These are phyloP conservation scores for Tanytarsus gracilentus DNA, from an alignment of 2,888 invertebrate species.

Conservation along the genomic window DNA sequence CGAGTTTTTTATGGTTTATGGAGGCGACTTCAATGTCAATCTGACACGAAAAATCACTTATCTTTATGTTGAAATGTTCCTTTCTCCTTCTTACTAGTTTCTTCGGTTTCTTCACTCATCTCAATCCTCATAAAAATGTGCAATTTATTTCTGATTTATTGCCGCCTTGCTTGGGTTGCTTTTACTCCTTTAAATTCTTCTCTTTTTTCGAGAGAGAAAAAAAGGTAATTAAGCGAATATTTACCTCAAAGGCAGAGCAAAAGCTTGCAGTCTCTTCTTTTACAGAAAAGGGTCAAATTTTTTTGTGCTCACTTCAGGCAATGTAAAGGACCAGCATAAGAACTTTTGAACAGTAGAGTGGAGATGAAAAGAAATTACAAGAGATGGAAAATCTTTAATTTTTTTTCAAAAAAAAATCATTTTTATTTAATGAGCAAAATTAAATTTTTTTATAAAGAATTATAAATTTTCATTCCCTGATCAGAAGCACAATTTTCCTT, in stretches of 20 bases:
- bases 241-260: not conserved
- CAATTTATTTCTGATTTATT: slow-evolving; percentile 13
- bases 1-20: slow-evolving; percentile 3
- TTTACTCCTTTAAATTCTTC: not conserved
- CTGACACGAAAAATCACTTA: slow-evolving; percentile 21
- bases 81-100: not conserved
- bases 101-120: not conserved
- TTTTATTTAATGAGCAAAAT: too few species aligned
- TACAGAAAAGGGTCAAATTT: too few species aligned
- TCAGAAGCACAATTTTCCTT: too few species aligned
- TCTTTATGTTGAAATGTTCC: slow-evolving; percentile 11
- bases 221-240: not conserved
- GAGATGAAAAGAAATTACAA: too few species aligned
- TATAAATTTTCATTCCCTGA: too few species aligned
- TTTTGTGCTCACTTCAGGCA: too few species aligned
- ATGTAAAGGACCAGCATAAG: too few species aligned
- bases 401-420: too few species aligned
- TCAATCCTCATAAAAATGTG: slow-evolving; percentile 1
- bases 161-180: not conserved
- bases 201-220: not conserved
- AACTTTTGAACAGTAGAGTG: too few species aligned
- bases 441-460: too few species aligned
- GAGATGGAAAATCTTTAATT: too few species aligned
- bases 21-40: slow-evolving; percentile 2
- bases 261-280: too few species aligned